Evolutionary conservation across 2,888 invertebrate genomes (phyloP), one percentile per base, ranked within the genome.

Genomic region (Tetragonisca angustula): DNA sequence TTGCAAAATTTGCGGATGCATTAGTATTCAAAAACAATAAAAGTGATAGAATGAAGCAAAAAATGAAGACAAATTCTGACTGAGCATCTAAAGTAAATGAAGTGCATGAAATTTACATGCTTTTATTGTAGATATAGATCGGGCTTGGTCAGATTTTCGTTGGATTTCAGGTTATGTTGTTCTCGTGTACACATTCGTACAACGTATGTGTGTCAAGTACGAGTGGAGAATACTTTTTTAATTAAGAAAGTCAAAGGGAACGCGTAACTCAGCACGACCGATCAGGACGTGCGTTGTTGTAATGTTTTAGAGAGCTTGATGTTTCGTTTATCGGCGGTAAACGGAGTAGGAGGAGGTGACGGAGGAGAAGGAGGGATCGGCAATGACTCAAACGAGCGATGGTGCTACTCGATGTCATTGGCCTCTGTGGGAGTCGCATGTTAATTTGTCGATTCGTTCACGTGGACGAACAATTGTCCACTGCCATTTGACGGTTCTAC

Each of bases 341-440:
- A 64, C 24, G 17, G 54, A 50, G 24, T 65, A 49, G 43, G 27
- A 27, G 6, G 69, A 52, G 61, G 43, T 32, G 21, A 11, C 0
- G 15, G 68, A 17, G 72, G 32, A 21, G 56, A 52, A 71, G 77
- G 74, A 76, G 76, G 79, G 70, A 77, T 88, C 84, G 52, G 52
- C 86, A 68, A 79, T 84, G 88, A 88, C 81, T 89, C 80, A 77
- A 88, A 88, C 88, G 86, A 43, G 50, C 80, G 87, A 88, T 84
- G 90, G 91, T 92, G 92, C 91, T 91, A 92, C 88, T 91, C 85
- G 91, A 90, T 92, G 92, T 92, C 92, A 91, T 92, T 92, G 92
- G 92, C 92, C 92, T 90, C 92, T 91, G 90, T 89, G 88, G 81
- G 87, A 76, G 88, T 88, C 88, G 90, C 88, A 90, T 91, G 90